Evolutionary conservation across 2,888 invertebrate species (phyloP).

Genomic region (Dusona sp.): DNA sequence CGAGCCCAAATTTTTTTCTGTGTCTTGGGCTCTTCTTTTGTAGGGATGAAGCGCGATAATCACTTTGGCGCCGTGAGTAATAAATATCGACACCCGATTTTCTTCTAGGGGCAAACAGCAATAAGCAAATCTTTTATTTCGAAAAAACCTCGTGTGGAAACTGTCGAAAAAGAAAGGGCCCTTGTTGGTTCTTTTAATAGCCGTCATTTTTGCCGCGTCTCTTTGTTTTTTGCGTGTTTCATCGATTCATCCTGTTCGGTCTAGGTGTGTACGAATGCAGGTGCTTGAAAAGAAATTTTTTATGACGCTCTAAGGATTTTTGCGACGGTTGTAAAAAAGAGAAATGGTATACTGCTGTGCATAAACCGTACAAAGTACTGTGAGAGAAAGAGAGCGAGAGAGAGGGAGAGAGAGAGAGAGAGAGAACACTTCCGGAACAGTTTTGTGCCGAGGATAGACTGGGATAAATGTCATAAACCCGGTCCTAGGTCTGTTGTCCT

Average conservation of each 20-base stretch:
- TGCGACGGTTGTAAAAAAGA: background rate
- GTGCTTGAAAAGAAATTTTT: constrained; percentile 8
- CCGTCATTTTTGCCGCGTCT: background rate
- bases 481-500: background rate
- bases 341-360: background rate
- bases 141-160: background rate
- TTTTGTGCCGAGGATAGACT: background rate
- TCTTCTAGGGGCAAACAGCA: background rate
- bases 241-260: background rate
- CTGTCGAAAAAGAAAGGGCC: background rate
- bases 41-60: background rate
- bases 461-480: constrained; percentile 1
- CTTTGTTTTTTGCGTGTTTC: constrained; percentile 3
- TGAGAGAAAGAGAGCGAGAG: background rate
- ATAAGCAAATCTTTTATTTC: background rate
- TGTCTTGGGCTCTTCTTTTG: background rate
- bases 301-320: background rate
- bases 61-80: constrained; percentile 20
- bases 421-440: background rate
- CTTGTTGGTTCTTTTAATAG: background rate
- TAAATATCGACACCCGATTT: constrained; percentile 7
- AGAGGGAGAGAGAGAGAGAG: background rate
- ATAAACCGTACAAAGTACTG: background rate
- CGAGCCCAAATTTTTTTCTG: background rate
- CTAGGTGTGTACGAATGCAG: background rate